phyloP scores from a whole-genome alignment of 1,140 invertebrate genomes.

The Aphis craccivora region DNA sequence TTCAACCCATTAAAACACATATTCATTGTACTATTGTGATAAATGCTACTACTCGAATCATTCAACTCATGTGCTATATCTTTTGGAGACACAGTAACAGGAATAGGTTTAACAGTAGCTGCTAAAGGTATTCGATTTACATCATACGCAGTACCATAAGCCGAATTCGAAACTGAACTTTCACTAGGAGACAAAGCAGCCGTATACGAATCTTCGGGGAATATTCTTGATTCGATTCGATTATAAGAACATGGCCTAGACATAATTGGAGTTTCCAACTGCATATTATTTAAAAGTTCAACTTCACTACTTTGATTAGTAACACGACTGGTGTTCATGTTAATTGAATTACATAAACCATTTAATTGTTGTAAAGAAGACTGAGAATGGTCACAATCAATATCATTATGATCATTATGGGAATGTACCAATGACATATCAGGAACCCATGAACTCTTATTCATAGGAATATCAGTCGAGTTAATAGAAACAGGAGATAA shows the following conservation, averaged over 20 bases:
- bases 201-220: neutral
- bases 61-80: neutral
- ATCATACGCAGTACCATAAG: neutral
- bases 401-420: slow-evolving; percentile 36
- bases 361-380: neutral
- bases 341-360: slow-evolving; percentile 30
- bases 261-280: slow-evolving; percentile 1
- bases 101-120: slow-evolving; percentile 9
- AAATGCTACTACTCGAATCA: neutral
- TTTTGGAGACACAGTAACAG: neutral
- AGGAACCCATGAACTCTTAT: slow-evolving; percentile 43
- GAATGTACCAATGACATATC: slow-evolving; percentile 2
- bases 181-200: slow-evolving; percentile 21
- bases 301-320: neutral
- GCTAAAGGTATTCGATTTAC: neutral
- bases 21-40: neutral
- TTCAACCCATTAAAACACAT: neutral
- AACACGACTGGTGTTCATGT: neutral
- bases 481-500: slow-evolving; percentile 51
- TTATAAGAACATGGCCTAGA: neutral
- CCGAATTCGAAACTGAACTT: slow-evolving; percentile 32
- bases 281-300: slow-evolving; percentile 23
- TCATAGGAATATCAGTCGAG: slow-evolving; percentile 47
- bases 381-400: slow-evolving; percentile 33
- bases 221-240: slow-evolving; percentile 10